Evolutionary conservation across 2,888 invertebrate genomes (phyloP), one percentile per base, ranked within the genome.

Genomic region (Azorinus chamasolen): DNA sequence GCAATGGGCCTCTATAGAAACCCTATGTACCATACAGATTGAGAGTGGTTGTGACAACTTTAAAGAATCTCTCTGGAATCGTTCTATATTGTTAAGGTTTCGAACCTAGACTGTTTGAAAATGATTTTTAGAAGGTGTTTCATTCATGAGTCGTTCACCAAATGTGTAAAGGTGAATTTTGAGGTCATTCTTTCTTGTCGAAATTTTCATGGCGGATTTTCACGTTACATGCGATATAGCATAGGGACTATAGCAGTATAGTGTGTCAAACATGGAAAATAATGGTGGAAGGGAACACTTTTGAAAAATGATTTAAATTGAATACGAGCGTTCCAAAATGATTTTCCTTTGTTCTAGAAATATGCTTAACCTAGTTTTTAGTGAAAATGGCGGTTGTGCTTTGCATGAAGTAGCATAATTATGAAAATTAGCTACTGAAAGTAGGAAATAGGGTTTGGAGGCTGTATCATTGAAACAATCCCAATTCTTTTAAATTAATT

Each of bases 81-180:
- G 16, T 22, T 68, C 48, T 58, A 61, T 70, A 65, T 73, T 50
- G 50, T 20, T 61, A 69, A 75, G 64, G 62, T 73, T 69, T 41
- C 48, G 37, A 63, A 59, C 64, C 59, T 66, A 70, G 32, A 63
- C 64, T 22, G 50, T 22, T 20, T 50, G 64, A 50, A 59, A 83
- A 79, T 89, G 76, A 88, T 84, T 87, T 89, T 90, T 80, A 90
- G 80, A 55, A 76, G 88, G 81, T 88, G 82, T 91, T 91, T 91
- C 85, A 91, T 91, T 91, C 90, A 91, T 90, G 83, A 84, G 75
- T 80, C 77, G 76, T 74, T 73, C 79, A 85, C 83, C 85, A 84
- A 86, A 84, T 83, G 78, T 85, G 79, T 83, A 71, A 84, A 86
- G 88, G 86, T 87, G 88, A 84, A 84, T 84, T 90, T 91, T 89